These are phyloP conservation scores for Coptodon bakossiorum DNA, from an alignment of 2,113 vertebrate species.

Conservation along the genomic window DNA sequence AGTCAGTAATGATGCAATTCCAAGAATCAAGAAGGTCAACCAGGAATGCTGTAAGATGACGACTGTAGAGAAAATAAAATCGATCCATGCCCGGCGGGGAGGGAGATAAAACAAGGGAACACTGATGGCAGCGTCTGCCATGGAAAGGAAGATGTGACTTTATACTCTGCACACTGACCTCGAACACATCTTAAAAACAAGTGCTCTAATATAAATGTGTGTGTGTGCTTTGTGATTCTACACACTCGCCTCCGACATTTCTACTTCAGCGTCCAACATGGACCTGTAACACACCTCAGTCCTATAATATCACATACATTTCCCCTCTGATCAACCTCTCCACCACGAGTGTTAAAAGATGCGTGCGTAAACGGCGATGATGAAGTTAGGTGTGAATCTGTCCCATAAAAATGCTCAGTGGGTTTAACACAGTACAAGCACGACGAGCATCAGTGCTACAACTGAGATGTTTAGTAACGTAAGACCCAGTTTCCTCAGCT, in stretches of 20 bases:
- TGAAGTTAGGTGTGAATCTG: background rate
- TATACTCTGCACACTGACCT: background rate
- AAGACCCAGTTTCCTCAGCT: background rate
- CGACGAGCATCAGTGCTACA: background rate
- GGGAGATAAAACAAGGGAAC: background rate
- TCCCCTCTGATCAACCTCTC: conserved; percentile 4
- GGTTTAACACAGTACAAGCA: background rate
- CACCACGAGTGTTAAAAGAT: background rate
- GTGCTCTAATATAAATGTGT: background rate
- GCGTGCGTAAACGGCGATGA: rapidly evolving
- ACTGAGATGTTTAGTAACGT: background rate
- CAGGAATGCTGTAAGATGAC: background rate
- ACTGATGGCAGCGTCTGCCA: background rate
- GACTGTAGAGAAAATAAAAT: background rate
- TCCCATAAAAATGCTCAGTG: background rate
- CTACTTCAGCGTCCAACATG: background rate
- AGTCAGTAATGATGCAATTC: background rate
- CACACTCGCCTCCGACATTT: background rate
- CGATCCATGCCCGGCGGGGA: background rate
- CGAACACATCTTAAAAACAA: background rate
- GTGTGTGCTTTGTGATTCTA: background rate
- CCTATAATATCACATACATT: conserved; percentile 54
- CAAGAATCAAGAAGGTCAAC: conserved; percentile 8
- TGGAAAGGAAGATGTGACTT: background rate
- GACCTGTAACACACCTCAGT: conserved; percentile 2